phyloP scores from a whole-genome alignment of 1,140 invertebrate genomes.

The Drosophila ercepeae region DNA sequence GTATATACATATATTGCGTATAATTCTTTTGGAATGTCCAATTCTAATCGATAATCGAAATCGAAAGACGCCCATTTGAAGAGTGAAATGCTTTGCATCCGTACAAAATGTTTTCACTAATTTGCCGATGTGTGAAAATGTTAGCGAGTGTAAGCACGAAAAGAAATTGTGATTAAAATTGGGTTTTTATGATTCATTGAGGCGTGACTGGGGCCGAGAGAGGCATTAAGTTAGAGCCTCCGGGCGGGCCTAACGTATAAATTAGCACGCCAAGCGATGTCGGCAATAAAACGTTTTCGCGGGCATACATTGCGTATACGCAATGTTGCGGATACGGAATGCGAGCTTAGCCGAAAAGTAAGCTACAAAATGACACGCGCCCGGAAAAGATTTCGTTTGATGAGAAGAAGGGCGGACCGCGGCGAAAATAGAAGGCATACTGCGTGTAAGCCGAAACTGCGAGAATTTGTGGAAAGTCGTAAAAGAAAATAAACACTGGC shows the following conservation, averaged over 20 bases:
- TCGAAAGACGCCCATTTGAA: not conserved
- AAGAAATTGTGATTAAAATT: constrained; percentile 75
- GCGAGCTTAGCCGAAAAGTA: constrained; percentile 43
- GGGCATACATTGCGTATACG: constrained; percentile 58
- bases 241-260: constrained; percentile 56
- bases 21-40: too few species aligned
- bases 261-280: constrained; percentile 61
- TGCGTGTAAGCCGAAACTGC: constrained; percentile 24
- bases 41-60: not conserved
- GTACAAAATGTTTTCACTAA: constrained; percentile 25
- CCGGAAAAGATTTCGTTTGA: constrained; percentile 23
- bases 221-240: constrained; percentile 52
- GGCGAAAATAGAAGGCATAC: not conserved
- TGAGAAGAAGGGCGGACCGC: not conserved
- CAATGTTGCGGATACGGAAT: constrained; percentile 28
- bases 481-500: constrained; percentile 77
- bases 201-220: constrained; percentile 56
- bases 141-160: constrained; percentile 36
- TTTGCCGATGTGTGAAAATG: constrained; percentile 41
- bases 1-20: too few species aligned
- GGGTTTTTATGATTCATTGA: constrained; percentile 70
- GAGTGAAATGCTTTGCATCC: not conserved
- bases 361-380: constrained; percentile 76
- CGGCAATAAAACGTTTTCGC: constrained; percentile 73
- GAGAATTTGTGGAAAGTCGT: constrained; percentile 75